Evolutionary conservation across 2,888 invertebrate species (phyloP), one percentile per base, ranked within the genome.

Genomic region (Metallyticus violacea): DNA sequence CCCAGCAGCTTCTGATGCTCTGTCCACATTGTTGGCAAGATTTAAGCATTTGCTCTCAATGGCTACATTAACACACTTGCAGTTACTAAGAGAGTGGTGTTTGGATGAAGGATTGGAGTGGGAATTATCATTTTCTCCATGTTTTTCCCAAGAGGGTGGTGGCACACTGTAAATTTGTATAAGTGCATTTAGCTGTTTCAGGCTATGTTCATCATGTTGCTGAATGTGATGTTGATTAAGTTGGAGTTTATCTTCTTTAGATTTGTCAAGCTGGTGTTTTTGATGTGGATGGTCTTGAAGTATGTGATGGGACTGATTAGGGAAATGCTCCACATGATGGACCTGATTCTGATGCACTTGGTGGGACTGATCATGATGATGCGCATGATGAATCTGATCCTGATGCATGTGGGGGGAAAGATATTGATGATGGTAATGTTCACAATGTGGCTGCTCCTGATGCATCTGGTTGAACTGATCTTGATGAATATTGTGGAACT

Each of bases 41-140:
- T 83, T 76, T 85, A 85, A 85, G 79, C 85, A 62, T 40, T 85
- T 62, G 79, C 62, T 29, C 62, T 79, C 85, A 85, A 62, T 29
- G 85, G 85, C n/a, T 80, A 80, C 76, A 78, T 79, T 85, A 80
- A 85, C 28, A 85, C 87, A 83, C 83, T 77, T 22, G 83, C 26
- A 77, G 77, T 83, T 83, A 83, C 7, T 83, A 77, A n/a, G 25
- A 80, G 26, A 62, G 40, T 62, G 40, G 40, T 62, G 9, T 62
- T 62, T 9, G 40, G 40, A 62, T 15, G 40, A 22, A 62, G 2
- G 9, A 4, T 0, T 62, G 40, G 40, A 62, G 15, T 62, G 40
- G 40, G 22, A 62, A 62, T 62, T 7, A 26, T 22, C 28, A 26
- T 4, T 79, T 15, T 83, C 77, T 22, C 77, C 25, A 1, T 77